phyloP scores from a whole-genome alignment of 2,888 invertebrate species.

The Nomada lathburiana region DNA sequence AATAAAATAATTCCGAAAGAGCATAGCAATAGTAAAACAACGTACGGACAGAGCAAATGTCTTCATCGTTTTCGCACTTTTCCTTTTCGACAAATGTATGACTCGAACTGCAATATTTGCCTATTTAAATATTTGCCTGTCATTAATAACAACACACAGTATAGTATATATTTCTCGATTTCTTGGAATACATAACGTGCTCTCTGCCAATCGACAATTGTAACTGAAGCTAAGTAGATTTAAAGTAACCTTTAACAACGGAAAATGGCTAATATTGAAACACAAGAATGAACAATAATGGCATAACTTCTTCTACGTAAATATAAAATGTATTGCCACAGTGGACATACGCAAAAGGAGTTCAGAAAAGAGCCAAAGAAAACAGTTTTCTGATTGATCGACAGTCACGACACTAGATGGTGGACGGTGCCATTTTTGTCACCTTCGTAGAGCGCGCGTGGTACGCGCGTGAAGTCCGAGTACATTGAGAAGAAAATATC shows the following conservation, averaged over 20 bases:
- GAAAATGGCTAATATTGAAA: constrained; percentile 1
- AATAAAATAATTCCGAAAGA: constrained; percentile 13
- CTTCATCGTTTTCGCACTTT: constrained; percentile 17
- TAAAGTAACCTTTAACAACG: constrained; percentile 53
- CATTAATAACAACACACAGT: background rate
- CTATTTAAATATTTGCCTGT: constrained; percentile 1
- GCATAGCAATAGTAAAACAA: constrained; percentile 17
- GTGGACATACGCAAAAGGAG: background rate
- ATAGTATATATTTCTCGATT: constrained; percentile 8
- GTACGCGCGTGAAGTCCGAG: constrained; percentile 53
- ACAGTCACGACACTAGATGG: constrained; percentile 44
- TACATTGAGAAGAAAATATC: constrained; percentile 6
- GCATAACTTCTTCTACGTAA: background rate
- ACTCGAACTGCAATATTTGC: background rate
- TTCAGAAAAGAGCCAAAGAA: constrained; percentile 3
- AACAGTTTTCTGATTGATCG: constrained; percentile 44
- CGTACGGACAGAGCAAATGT: background rate
- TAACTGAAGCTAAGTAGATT: constrained; percentile 36
- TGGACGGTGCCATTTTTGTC: constrained; percentile 71
- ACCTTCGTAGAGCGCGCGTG: constrained; percentile 51
- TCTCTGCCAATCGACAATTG: constrained; percentile 25
- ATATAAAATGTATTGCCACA: background rate
- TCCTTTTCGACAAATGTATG: background rate
- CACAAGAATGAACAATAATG: background rate
- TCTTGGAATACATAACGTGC: constrained; percentile 7